Conservation (phyloP, 2,797 vertebrate genomes). For the Loris lydekkerianus region DNA sequence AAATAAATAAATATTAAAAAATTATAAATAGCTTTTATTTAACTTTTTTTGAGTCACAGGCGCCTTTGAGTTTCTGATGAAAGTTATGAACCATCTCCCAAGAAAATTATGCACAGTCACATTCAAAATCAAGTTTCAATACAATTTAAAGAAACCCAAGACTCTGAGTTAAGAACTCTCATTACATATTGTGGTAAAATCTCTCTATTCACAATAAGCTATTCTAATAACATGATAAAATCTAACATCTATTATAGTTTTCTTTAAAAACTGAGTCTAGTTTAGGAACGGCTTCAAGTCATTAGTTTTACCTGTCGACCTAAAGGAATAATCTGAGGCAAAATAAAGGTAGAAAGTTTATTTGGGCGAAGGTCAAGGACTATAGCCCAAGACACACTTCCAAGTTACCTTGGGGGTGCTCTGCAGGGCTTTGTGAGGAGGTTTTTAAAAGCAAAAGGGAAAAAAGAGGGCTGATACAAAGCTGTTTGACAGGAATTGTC, state of each 20-base stretch:
- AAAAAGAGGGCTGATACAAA: not conserved
- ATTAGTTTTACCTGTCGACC: not conserved
- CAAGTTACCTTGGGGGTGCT: not conserved
- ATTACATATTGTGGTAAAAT: not conserved
- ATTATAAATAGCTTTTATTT: not conserved
- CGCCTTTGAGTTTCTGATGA: not conserved
- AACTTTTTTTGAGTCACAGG: not conserved
- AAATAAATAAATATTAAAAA: slow-evolving; percentile 41
- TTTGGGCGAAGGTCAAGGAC: not conserved
- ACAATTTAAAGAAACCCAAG: not conserved
- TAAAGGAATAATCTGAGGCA: not conserved
- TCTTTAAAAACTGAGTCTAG: not conserved
- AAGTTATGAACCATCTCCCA: not conserved
- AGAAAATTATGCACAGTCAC: not conserved
- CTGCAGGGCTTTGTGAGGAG: not conserved
- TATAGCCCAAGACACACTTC: not conserved
- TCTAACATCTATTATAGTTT: not conserved
- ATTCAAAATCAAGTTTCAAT: not conserved
- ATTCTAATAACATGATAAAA: not conserved
- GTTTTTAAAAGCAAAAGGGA: not conserved
- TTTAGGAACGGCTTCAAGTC: not conserved
- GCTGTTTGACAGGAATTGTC: not conserved
- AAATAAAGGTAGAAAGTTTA: not conserved
- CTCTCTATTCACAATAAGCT: not conserved
- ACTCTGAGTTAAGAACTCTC: not conserved